These are phyloP conservation scores for Crotalus tigris DNA, from an alignment of 2,113 vertebrate genomes.

Conservation along the genomic window DNA sequence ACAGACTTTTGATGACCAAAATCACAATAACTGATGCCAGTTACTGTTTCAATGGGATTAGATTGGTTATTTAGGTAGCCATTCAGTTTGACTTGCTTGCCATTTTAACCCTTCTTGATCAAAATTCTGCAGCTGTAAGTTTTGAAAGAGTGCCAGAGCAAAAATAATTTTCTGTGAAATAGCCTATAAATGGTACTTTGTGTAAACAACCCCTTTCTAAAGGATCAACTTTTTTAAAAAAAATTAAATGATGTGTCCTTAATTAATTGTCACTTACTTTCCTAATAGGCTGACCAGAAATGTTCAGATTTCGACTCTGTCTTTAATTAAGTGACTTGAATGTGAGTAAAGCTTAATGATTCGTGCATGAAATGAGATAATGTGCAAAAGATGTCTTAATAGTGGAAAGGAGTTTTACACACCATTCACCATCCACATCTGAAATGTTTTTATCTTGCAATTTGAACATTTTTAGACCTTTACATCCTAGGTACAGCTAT, in stretches of 20 bases:
- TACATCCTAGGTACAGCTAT: background rate
- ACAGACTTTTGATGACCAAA: background rate
- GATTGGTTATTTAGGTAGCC: background rate
- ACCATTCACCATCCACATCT: background rate
- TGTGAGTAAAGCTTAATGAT: background rate
- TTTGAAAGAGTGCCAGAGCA: background rate
- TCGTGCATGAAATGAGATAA: background rate
- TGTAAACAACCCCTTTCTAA: background rate
- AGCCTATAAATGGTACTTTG: background rate
- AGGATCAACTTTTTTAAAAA: background rate
- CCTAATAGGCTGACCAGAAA: background rate
- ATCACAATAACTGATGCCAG: background rate
- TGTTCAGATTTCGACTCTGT: background rate
- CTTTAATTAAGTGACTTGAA: background rate
- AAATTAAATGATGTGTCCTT: background rate
- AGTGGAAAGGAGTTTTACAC: background rate
- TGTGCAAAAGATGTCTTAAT: background rate
- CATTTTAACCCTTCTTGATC: background rate
- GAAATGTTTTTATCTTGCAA: background rate
- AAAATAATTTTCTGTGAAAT: background rate
- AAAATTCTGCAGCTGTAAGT: background rate
- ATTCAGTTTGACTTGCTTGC: background rate
- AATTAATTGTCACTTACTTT: background rate
- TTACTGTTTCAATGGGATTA: background rate
- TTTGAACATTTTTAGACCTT: background rate